Conservation (phyloP, 2,888 invertebrate species). For the Brachyptera risi region DNA sequence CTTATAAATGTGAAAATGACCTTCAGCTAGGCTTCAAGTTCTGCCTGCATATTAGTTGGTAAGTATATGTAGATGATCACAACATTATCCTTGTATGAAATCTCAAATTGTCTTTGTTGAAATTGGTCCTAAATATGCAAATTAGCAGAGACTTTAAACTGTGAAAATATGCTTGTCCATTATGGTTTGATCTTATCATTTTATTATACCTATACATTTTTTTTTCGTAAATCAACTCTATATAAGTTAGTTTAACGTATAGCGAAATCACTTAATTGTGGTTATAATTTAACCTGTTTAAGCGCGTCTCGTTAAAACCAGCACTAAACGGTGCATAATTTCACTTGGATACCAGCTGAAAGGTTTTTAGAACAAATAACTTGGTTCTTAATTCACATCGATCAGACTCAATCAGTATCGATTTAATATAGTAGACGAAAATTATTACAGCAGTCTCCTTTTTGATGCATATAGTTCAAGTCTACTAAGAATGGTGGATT, state of each 20-base stretch:
- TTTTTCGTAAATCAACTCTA: too few species aligned
- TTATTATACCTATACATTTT: too few species aligned
- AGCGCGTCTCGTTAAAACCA: not conserved
- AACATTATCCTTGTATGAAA: too few species aligned
- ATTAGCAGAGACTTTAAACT: slow-evolving; percentile 17
- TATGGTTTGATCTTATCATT: slow-evolving; percentile 16
- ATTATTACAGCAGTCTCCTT: too few species aligned
- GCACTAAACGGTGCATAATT: not conserved
- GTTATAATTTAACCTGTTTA: slow-evolving; percentile 20
- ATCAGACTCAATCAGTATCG: not conserved
- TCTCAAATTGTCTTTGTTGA: too few species aligned
- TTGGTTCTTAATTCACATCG: not conserved
- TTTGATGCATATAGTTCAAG: too few species aligned
- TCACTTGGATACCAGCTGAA: not conserved
- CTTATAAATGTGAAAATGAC: too few species aligned
- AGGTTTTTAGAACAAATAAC: slow-evolving; percentile 4
- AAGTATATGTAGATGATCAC: too few species aligned
- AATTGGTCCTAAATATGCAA: too few species aligned
- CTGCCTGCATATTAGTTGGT: too few species aligned
- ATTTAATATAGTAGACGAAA: not conserved
- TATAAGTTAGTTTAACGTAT: slow-evolving; percentile 1
- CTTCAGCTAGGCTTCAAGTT: too few species aligned
- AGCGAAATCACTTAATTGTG: slow-evolving; percentile 26
- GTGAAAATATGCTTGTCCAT: not conserved
- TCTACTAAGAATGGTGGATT: too few species aligned